Base-by-base conservation (phyloP, 2,888 invertebrate genomes). In the Cryptophagus acutangulus region DNA sequence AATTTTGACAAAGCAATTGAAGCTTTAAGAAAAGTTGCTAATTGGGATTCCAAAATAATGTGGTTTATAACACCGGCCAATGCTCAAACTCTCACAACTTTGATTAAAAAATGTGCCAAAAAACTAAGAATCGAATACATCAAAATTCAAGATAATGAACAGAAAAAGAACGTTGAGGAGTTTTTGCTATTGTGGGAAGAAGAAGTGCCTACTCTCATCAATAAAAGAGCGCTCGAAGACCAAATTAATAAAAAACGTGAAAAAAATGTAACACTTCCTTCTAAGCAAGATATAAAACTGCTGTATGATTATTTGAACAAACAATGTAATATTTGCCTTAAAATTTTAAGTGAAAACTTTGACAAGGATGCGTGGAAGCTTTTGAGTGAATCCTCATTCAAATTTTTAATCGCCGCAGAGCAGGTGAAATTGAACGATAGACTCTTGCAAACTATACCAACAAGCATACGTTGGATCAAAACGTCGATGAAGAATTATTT, bases 161-260 rank as follows among this genome's bases (percentile, higher is more conserved):
- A 20, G 5, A 20, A 20, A 9, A 20, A 20, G 9, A 20, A 20
- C 20, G 20, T 20, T 20, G 20, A 20, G 9, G 20, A 20, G 5
- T 20, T 20, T 20, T 20, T 20, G 20, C 9, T 20, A 20, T 20
- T 20, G 20, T 20, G 20, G 20, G 20, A 20, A 20, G 20, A 20
- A 9, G 20, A 20, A 20, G 20, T 20, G 5, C 20, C 20, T 20
- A 20, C 9, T 20, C 9, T 20, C 5, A 20, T 20, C 5, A 20
- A 20, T 20, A 20, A 20, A 9, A 20, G 9, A 20, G 20, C 20
- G 9, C 9, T 20, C 6, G 20, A 20, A 9, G 20, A 20, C 9
- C 20, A 20, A 20, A 9, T 20, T 6, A 6, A 6, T 6, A 5
- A 20, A 20, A 20, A 20, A 9, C 5, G 20, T 6, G 6, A 20